Conservation (phyloP, 1,140 invertebrate species). For the Anastatus disparis region DNA sequence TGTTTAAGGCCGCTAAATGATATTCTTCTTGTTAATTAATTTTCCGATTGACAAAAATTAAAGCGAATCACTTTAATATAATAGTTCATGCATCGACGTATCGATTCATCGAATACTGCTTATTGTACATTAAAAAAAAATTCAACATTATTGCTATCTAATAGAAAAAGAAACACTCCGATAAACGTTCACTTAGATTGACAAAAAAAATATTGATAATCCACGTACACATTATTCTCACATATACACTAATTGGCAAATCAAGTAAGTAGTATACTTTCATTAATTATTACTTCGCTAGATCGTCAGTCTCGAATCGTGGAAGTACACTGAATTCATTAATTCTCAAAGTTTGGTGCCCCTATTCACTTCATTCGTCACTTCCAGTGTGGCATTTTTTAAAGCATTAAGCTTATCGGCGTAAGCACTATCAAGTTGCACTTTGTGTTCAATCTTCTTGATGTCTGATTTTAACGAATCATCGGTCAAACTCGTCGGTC, state of each 20-base stretch:
- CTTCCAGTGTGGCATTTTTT: constrained; percentile 59
- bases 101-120: constrained; percentile 31
- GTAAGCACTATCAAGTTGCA: constrained; percentile 53
- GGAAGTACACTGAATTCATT: background rate
- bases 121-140: constrained; percentile 25
- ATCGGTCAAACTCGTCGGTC: background rate
- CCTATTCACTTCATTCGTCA: constrained; percentile 62
- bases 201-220: too few species aligned
- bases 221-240: too few species aligned
- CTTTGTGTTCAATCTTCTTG: constrained; percentile 48
- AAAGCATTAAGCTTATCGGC: constrained; percentile 59
- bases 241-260: too few species aligned
- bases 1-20: background rate
- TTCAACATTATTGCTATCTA: too few species aligned
- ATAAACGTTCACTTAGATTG: too few species aligned
- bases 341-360: constrained; percentile 57
- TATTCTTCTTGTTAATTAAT: background rate
- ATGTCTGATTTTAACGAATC: constrained; percentile 41
- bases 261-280: too few species aligned
- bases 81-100: too few species aligned
- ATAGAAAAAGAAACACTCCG: too few species aligned
- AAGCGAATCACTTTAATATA: too few species aligned
- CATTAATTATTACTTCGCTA: constrained; percentile 39
- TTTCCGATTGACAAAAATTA: too few species aligned
- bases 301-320: constrained; percentile 47